phyloP scores from a whole-genome alignment of 2,888 invertebrate genomes.

The Diadromus collaris region DNA sequence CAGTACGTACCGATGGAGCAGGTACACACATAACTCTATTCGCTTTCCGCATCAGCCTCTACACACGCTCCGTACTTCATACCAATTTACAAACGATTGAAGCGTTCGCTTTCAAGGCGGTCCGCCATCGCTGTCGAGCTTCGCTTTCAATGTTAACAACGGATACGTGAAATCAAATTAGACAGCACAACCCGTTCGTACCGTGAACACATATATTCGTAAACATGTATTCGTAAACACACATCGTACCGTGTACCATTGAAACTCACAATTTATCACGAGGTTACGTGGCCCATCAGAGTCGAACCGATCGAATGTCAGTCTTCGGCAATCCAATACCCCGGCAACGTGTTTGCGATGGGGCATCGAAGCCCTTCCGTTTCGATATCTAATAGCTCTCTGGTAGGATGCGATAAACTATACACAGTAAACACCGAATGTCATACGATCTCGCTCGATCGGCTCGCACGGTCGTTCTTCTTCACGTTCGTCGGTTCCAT shows the following conservation, averaged over 20 bases:
- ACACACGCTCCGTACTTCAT: slow-evolving; percentile 9
- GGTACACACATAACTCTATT: slow-evolving; percentile 3
- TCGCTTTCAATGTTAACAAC: slow-evolving; percentile 12
- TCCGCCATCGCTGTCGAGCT: slow-evolving; percentile 14
- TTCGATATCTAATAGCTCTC: slow-evolving; percentile 32
- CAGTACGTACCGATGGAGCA: slow-evolving; percentile 8
- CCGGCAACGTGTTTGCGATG: slow-evolving; percentile 34
- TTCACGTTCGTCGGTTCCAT: slow-evolving; percentile 26
- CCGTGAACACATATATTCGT: not conserved
- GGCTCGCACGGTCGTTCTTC: slow-evolving; percentile 26
- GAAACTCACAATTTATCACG: not conserved
- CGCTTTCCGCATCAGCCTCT: slow-evolving; percentile 7
- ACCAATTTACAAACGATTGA: slow-evolving; percentile 33
- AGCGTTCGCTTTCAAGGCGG: slow-evolving; percentile 5
- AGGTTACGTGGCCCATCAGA: not conserved
- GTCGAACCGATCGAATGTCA: slow-evolving; percentile 15
- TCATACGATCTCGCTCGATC: slow-evolving; percentile 61
- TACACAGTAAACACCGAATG: slow-evolving; percentile 35
- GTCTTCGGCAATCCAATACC: not conserved
- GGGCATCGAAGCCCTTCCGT: slow-evolving; percentile 26
- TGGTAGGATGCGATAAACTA: not conserved
- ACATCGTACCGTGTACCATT: not conserved
- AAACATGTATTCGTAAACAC: not conserved
- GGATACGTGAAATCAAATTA: slow-evolving; percentile 18
- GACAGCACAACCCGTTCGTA: slow-evolving; percentile 5